Evolutionary conservation across 2,113 vertebrate genomes (phyloP).

Genomic region (Eonycteris spelaea): DNA sequence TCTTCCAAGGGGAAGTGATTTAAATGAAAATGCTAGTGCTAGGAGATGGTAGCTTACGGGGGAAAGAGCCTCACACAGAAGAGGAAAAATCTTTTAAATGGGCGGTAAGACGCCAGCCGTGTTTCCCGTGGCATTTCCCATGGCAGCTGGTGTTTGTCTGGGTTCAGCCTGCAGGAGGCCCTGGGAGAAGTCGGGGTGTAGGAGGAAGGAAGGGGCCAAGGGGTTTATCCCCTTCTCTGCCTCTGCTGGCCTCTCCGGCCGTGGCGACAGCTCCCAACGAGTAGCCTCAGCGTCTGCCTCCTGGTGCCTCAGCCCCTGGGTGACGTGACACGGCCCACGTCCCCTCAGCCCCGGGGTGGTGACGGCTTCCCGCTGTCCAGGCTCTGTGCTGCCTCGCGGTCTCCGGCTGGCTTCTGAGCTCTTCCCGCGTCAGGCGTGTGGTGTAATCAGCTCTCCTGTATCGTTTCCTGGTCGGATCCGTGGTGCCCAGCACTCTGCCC

Average conservation of each 20-base stretch:
- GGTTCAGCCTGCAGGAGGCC: background rate
- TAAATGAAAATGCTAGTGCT: background rate
- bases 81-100: background rate
- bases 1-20: background rate
- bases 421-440: fast-evolving
- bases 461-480: background rate
- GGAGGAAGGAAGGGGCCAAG: background rate
- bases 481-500: too few relatives aligned
- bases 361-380: background rate
- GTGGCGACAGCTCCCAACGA: background rate
- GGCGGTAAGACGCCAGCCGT: background rate
- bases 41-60: background rate
- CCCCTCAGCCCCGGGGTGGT: too few relatives aligned
- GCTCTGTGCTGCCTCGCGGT: background rate
- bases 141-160: background rate
- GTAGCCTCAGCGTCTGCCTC: background rate
- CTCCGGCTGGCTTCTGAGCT: background rate
- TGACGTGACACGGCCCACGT: background rate
- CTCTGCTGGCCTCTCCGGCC: background rate
- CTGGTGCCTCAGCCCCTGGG: background rate
- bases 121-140: background rate
- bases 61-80: background rate
- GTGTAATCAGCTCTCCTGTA: background rate
- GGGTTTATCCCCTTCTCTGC: background rate
- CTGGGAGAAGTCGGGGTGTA: background rate